These are phyloP conservation scores for Ptilorrhoa leucosticta DNA, from an alignment of 2,113 vertebrate genomes.

Conservation along the genomic window DNA sequence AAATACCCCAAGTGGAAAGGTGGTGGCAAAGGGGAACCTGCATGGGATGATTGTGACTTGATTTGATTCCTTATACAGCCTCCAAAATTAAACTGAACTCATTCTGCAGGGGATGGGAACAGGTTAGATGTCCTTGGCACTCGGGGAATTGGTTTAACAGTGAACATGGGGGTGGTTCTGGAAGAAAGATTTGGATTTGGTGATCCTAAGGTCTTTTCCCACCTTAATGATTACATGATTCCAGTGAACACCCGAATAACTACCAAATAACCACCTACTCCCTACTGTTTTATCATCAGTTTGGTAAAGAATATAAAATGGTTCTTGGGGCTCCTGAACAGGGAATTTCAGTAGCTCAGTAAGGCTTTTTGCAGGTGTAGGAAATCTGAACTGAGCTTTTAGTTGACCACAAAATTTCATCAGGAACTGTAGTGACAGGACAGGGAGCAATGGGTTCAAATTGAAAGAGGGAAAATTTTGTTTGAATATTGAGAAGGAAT, in stretches of 20 bases:
- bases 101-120: background rate
- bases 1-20: background rate
- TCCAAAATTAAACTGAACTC: background rate
- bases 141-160: too few species aligned
- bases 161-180: background rate
- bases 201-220: background rate
- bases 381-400: background rate
- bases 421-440: background rate
- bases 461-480: background rate
- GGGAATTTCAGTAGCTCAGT: too few species aligned
- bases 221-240: background rate
- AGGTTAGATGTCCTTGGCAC: background rate
- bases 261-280: background rate
- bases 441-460: background rate
- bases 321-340: background rate
- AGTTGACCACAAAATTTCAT: background rate
- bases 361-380: background rate
- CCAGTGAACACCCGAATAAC: background rate
- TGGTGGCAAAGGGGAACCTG: background rate
- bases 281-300: background rate
- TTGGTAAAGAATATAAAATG: background rate
- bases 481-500: background rate
- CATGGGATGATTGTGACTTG: background rate
- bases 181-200: background rate
- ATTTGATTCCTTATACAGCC: background rate